Conservation (phyloP, 2,113 vertebrate genomes). For the Zeus faber region DNA sequence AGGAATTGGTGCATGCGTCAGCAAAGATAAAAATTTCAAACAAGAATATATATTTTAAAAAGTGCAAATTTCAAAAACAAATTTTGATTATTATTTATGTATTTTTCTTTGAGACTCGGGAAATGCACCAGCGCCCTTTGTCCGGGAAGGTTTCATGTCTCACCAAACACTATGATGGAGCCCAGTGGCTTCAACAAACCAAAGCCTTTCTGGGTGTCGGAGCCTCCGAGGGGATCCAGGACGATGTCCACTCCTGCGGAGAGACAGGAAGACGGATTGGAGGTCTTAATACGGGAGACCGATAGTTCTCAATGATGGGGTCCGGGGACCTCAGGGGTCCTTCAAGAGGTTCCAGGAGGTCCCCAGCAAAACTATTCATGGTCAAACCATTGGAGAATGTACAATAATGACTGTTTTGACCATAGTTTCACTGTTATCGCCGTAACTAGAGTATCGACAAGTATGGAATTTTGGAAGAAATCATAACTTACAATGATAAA, state of each 20-base stretch:
- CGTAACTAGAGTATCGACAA: too few relatives aligned
- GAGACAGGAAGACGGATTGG: too few relatives aligned
- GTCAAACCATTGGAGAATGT: too few relatives aligned
- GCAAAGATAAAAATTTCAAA: neutral
- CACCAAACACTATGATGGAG: conserved; percentile 84
- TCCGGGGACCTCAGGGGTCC: too few relatives aligned
- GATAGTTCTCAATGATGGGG: too few relatives aligned
- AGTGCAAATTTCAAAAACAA: neutral
- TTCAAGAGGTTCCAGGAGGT: too few relatives aligned
- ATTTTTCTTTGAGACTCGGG: neutral
- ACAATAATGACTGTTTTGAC: too few relatives aligned
- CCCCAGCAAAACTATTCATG: too few relatives aligned
- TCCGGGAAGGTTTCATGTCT: conserved; percentile 41
- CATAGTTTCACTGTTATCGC: too few relatives aligned
- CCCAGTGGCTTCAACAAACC: conserved; percentile 88
- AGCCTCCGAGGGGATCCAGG: conserved; percentile 88
- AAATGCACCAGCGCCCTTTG: neutral
- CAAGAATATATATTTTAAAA: neutral
- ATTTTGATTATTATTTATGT: neutral
- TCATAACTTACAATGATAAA: too few relatives aligned
- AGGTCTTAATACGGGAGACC: too few relatives aligned
- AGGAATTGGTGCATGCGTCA: neutral
- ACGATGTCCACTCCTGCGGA: conserved; percentile 86
- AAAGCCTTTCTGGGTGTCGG: conserved; percentile 85
- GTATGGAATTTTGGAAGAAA: too few relatives aligned